Conservation (phyloP, 2,888 invertebrate species). For the Chrysolina haemoptera region DNA sequence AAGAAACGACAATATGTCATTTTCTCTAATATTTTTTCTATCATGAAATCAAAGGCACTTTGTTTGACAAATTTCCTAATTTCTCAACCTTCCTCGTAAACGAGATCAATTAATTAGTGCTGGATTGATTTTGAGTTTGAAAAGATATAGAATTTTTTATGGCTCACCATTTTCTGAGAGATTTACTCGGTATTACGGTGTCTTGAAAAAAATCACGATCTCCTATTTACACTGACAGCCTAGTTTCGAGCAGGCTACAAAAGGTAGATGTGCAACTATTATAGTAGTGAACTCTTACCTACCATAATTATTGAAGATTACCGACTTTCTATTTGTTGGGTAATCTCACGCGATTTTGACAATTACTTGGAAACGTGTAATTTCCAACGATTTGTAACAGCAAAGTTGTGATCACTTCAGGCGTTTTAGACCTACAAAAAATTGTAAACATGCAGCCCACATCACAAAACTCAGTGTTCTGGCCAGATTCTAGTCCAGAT, state of each 20-base stretch:
- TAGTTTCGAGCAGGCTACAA: neutral
- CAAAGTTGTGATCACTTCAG: slow-evolving; percentile 27
- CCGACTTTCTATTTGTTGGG: slow-evolving; percentile 18
- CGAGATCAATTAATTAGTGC: too few relatives aligned
- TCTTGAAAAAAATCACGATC: too few relatives aligned
- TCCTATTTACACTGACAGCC: too few relatives aligned
- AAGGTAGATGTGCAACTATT: slow-evolving; percentile 5
- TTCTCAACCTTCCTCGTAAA: too few relatives aligned
- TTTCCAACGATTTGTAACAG: slow-evolving; percentile 24
- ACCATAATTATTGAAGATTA: slow-evolving; percentile 17
- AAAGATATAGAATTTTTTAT: too few relatives aligned
- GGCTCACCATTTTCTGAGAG: too few relatives aligned
- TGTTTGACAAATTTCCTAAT: too few relatives aligned
- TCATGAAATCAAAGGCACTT: too few relatives aligned
- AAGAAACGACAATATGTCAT: too few relatives aligned
- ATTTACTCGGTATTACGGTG: too few relatives aligned
- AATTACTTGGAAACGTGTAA: slow-evolving; percentile 24
- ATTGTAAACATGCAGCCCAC: slow-evolving; percentile 1
- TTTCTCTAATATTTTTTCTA: too few relatives aligned
- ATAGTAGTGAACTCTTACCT: slow-evolving; percentile 5
- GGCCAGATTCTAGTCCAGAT: slow-evolving; percentile 9
- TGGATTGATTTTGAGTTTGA: too few relatives aligned
- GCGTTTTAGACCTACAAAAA: slow-evolving; percentile 14
- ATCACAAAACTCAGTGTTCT: neutral
- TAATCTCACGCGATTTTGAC: slow-evolving; percentile 23